phyloP scores from a whole-genome alignment of 2,113 vertebrate species.

The Indicator maculatus region DNA sequence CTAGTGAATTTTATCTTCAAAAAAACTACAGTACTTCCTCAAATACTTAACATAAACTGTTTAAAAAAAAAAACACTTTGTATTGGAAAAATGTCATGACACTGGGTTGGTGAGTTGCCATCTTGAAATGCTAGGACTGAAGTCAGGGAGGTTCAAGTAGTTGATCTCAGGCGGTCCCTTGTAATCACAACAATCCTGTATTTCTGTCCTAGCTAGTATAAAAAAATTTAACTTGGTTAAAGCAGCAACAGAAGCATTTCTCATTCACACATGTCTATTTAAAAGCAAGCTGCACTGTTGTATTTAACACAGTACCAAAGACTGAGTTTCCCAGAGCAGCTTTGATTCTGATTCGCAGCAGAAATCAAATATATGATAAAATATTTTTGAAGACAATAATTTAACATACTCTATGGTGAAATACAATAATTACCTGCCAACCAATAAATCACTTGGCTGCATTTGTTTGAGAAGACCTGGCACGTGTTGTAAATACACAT shows the following conservation, averaged over 20 bases:
- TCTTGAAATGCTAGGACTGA: not conserved
- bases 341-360: conserved; percentile 7
- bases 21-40: not conserved
- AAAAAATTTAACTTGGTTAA: not conserved
- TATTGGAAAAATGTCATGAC: not conserved
- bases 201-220: not conserved
- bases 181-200: not conserved
- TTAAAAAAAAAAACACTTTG: not conserved
- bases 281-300: not conserved
- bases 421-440: not conserved
- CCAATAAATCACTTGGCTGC: not conserved
- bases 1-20: not conserved
- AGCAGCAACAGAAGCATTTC: not conserved
- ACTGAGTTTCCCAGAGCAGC: not conserved
- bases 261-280: not conserved
- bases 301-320: not conserved
- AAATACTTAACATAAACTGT: not conserved
- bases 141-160: not conserved
- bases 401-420: not conserved
- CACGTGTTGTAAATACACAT: not conserved
- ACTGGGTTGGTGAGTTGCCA: not conserved
- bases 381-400: not conserved
- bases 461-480: not conserved
- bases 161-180: not conserved
- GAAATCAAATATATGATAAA: not conserved